A percentile compares a stretch with the other conserved stretches of the same genome.
These are phyloP conservation scores for Pectinophora gossypiella DNA, from an alignment of 1,140 invertebrate species.

Conservation along the genomic window DNA sequence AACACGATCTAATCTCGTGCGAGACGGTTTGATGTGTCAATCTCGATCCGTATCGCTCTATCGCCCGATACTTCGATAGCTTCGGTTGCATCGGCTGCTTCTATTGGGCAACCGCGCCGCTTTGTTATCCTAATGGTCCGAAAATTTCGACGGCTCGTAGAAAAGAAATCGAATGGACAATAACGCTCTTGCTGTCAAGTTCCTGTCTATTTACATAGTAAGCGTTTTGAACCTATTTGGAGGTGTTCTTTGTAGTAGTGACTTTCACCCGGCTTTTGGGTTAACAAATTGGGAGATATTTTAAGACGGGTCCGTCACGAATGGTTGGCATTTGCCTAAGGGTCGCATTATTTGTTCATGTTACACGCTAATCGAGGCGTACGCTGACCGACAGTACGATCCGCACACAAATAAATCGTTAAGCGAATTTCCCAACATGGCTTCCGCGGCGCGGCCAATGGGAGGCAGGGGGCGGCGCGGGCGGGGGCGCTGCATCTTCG, in stretches of 20 bases:
- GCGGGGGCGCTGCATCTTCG: constrained; percentile 31
- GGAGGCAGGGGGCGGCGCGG: constrained; percentile 25
- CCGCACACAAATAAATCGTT: constrained; percentile 50
- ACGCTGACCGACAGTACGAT: constrained; percentile 21
- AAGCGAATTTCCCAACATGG: constrained; percentile 55
- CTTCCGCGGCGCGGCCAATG: constrained; percentile 33
- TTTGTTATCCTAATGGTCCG: constrained; percentile 64
- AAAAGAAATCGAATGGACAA: constrained; percentile 27
- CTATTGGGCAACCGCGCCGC: constrained; percentile 62
- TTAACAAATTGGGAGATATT: too few species aligned
- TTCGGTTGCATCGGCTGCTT: constrained; percentile 52
- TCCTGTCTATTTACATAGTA: constrained; percentile 1
- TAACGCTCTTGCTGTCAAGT: constrained; percentile 13
- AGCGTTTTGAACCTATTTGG: not conserved
- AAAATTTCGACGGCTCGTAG: constrained; percentile 37
- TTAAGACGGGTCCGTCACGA: too few species aligned
- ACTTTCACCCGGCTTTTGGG: not conserved
- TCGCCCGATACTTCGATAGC: constrained; percentile 30
- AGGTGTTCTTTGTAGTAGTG: not conserved
- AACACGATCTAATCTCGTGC: constrained; percentile 42
- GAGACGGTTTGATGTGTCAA: constrained; percentile 66
- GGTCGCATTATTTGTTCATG: not conserved
- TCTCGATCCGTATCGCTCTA: constrained; percentile 43
- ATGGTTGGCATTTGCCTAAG: too few species aligned
- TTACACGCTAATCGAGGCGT: constrained; percentile 19